Conservation (phyloP, 2,797 vertebrate species). For the Orientallactaga sibirica region DNA sequence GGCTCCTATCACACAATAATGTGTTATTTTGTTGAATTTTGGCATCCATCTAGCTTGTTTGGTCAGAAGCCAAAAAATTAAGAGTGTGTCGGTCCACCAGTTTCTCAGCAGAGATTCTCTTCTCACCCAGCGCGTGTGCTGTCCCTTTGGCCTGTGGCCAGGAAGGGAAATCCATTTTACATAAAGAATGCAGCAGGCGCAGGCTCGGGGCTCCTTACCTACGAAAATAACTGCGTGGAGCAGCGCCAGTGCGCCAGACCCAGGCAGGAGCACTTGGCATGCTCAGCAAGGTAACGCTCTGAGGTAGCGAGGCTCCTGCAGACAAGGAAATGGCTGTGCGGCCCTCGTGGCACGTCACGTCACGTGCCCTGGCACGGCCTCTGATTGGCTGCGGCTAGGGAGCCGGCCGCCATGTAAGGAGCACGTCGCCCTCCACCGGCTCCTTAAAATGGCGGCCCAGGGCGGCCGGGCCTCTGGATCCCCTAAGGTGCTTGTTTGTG, state of each 20-base stretch:
- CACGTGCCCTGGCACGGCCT: conserved; percentile 91
- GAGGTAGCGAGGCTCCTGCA: conserved; percentile 86
- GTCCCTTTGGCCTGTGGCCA: conserved; percentile 92
- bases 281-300: conserved; percentile 85
- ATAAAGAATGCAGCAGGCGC: conserved; percentile 93
- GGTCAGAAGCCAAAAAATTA: conserved; percentile 92
- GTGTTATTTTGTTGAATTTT: conserved; percentile 93
- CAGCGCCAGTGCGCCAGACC: conserved; percentile 88
- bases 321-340: conserved; percentile 90
- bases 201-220: conserved; percentile 91
- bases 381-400: conserved; percentile 92
- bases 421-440: conserved; percentile 90
- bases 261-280: conserved; percentile 88
- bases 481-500: neutral
- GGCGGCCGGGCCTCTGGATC: conserved; percentile 83
- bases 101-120: conserved; percentile 90
- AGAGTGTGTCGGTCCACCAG: conserved; percentile 92
- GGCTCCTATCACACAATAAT: conserved; percentile 92
- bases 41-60: conserved; percentile 91
- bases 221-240: conserved; percentile 92
- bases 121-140: conserved; percentile 90
- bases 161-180: conserved; percentile 96
- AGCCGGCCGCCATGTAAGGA: conserved; percentile 95
- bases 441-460: conserved; percentile 94
- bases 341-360: conserved; percentile 93